Percentiles rank a stretch among this genome's conserved stretches.
Evolutionary conservation across 2,113 vertebrate genomes (phyloP).

Genomic region (Rhinopithecus roxellana): DNA sequence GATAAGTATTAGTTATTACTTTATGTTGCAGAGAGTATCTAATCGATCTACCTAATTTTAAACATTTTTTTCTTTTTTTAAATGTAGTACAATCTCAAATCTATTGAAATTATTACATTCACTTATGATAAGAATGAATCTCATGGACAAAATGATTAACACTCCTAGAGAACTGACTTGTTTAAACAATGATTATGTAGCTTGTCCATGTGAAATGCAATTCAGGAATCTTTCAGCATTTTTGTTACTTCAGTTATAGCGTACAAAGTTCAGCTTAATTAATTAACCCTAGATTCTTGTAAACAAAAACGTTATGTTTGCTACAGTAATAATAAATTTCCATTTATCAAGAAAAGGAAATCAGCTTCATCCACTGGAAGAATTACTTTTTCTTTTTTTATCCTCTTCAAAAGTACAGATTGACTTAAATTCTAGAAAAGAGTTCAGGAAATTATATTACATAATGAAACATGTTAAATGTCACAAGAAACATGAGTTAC

Average conservation of each 20-base stretch:
- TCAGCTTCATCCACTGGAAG: neutral
- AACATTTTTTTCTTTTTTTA: neutral
- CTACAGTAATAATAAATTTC: neutral
- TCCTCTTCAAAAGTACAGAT: neutral
- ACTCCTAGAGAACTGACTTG: conserved; percentile 10
- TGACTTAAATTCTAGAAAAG: neutral
- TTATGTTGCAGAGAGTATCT: neutral
- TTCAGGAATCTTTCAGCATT: conserved; percentile 2
- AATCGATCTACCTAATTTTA: neutral
- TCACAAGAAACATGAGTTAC: neutral
- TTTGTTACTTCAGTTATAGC: conserved; percentile 29
- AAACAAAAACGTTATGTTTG: conserved; percentile 13
- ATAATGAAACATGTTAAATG: neutral
- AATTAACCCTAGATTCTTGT: conserved; percentile 50
- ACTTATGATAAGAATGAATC: conserved; percentile 21
- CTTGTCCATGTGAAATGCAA: conserved; percentile 7
- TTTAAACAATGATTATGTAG: neutral
- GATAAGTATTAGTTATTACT: neutral
- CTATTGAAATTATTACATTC: neutral
- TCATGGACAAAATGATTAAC: neutral
- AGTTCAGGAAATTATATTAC: neutral
- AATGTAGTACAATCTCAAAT: conserved; percentile 17
- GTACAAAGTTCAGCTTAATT: conserved; percentile 34
- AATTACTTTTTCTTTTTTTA: neutral
- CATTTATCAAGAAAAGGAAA: conserved; percentile 19